phyloP scores from a whole-genome alignment of 2,797 vertebrate species.

The Micrastur ruficollis region DNA sequence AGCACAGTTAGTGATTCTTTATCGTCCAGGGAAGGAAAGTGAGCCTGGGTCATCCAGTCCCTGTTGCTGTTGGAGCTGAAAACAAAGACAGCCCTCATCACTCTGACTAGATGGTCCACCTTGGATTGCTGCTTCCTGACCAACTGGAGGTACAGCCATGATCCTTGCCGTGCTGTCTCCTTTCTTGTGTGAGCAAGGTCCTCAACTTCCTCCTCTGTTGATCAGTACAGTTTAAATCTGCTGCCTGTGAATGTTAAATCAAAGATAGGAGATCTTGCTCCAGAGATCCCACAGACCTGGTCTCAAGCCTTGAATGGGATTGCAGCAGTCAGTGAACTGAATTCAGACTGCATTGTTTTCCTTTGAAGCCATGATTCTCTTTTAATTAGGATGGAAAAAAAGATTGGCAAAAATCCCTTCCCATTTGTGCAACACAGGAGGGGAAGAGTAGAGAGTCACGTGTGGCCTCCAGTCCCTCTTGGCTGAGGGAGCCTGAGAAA shows the following conservation, averaged over 20 bases:
- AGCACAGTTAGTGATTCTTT: not conserved
- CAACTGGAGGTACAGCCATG: rapidly evolving
- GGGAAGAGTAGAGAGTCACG: not conserved
- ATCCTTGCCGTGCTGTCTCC: not conserved
- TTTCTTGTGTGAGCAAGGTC: not conserved
- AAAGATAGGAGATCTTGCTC: not conserved
- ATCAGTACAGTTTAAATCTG: not conserved
- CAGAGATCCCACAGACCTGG: not conserved
- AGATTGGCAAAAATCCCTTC: not conserved
- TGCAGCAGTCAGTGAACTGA: not conserved
- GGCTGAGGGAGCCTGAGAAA: not conserved
- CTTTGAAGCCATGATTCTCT: not conserved
- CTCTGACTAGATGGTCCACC: not conserved
- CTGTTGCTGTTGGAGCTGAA: not conserved
- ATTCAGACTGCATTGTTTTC: not conserved
- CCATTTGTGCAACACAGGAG: not conserved
- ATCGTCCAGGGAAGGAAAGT: rapidly evolving
- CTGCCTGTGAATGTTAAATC: not conserved
- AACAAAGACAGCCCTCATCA: rapidly evolving
- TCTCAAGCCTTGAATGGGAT: not conserved
- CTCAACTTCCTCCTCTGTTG: not conserved
- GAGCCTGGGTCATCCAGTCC: not conserved
- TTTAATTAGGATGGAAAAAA: not conserved
- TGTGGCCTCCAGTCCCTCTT: not conserved
- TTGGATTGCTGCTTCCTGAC: not conserved